Base-by-base conservation (phyloP, 2,113 vertebrate species). In the Ascaphus truei region DNA sequence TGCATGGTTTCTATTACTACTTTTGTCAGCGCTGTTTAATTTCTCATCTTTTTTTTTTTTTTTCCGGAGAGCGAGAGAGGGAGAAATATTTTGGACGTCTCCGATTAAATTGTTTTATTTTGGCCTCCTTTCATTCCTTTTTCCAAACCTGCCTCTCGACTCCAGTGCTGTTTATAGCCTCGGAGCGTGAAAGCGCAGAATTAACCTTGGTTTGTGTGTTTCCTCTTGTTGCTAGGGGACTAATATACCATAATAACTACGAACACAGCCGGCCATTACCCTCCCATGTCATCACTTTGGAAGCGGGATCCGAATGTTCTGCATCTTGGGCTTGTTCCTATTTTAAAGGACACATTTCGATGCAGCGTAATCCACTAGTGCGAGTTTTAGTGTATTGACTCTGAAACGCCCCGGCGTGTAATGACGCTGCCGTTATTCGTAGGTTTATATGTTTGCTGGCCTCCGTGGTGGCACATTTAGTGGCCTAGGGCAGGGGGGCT, bases 211-310 rank as follows among this genome's bases (percentile, higher is more conserved):
- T 66, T 31, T 67, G 36, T 67, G 63, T 67, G 26, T 55, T 30
- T 34, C 11, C 33, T 10, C 31, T 15, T 55, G 62, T 66, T 66
- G 63, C 51, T 56, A 55, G 25, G 63, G 56, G 16, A 67, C 26
- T 22, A 67, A 67, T 67, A 56, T 31, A 26, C 33, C 25, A 30
- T 55, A 55, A 66, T 55, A 39, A 66, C 26, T 66, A 26, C 10
- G 25, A 16, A 52, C 34, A 66, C 34, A 41, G 20, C 26, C 62
- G 25, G 63, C 36, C 51, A 31, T 43, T 67, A 45, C 13, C n/a
- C 43, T 23, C 27, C 22, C 25, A 41, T 31, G n/a, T 18, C 15
- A 8, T 55, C n/a, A 31, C 15, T 53, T 39, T 16, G 30, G n/a
- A 18, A n/a, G n/a, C n/a, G 20, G 5, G 37, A 41, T n/a, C 37